These are phyloP conservation scores for Mugil cephalus DNA, from an alignment of 2,113 vertebrate genomes.

Conservation along the genomic window DNA sequence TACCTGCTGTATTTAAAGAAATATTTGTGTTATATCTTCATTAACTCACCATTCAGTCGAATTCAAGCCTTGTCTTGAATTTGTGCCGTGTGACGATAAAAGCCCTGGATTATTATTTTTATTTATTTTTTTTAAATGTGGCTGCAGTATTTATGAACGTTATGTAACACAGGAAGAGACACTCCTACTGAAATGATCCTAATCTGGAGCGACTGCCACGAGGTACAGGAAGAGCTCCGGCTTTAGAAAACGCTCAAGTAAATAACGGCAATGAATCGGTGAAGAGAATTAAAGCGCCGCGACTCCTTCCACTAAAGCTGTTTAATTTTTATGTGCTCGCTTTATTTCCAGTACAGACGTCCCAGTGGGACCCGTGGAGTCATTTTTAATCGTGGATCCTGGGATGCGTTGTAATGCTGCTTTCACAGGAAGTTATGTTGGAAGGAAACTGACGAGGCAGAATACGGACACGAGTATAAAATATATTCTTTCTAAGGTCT, in stretches of 20 bases:
- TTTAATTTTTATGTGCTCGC: slow-evolving; percentile 22
- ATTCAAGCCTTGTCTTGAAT: no score
- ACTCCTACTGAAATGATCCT: neutral
- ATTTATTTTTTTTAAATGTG: neutral
- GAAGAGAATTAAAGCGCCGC: no score
- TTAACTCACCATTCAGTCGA: no score
- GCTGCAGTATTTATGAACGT: slow-evolving; percentile 4
- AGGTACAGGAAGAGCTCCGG: neutral
- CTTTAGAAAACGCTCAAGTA: slow-evolving; percentile 2
- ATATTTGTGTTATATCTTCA: neutral
- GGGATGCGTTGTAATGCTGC: neutral
- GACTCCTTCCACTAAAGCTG: slow-evolving; percentile 1
- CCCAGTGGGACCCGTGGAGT: neutral
- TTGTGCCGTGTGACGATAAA: no score
- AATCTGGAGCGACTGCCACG: neutral
- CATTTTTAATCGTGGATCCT: slow-evolving; percentile 36
- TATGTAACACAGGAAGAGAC: neutral
- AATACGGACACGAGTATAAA: no score
- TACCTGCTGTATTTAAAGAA: no score
- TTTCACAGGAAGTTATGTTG: slow-evolving; percentile 8
- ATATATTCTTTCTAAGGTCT: no score
- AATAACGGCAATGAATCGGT: no score
- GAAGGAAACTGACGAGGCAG: neutral
- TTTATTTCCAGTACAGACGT: slow-evolving; percentile 24
- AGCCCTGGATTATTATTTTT: no score